Base-by-base conservation (phyloP, 2,797 vertebrate species). In the Chaunax sp. region DNA sequence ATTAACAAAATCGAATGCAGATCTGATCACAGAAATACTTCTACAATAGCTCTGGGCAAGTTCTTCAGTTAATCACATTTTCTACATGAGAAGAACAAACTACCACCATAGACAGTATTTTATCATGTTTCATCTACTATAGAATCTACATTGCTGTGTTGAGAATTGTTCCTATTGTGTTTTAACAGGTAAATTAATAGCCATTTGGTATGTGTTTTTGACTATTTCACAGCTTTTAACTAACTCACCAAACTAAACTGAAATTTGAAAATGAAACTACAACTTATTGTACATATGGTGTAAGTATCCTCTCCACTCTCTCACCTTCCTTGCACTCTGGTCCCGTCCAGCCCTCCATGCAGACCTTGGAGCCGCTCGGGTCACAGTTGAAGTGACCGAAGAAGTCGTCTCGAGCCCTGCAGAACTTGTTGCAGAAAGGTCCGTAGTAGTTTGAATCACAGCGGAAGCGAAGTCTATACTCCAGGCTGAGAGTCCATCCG, bases 341-440 rank as follows among this genome's bases (percentile, higher is more conserved):
- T 25, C 93, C 94, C 0, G 74, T 93, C 94, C 94, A 95, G 66
- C 94, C 94, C 2, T 95, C 94, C 61, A 91, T 93, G 91, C 94
- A 95, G 81, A 93, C 90, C 78, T 95, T 95, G 69, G 82, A 89
- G 60, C 94, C 94, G 0, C 50, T 80, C 14, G 64, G 56, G 71
- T 95, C 94, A 4, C 94, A 95, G 87, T 56, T 86, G 40, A 94
- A 95, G 80, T 95, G 94, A 2, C 94, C 94, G 0, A 95, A 92
- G 67, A 95, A 95, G 89, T 95, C 94, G 23, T 94, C 88, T 0
- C 94, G 92, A 13, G 70, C 65, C 23, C 94, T 86, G 81, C 94
- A 95, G 75, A 95, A 88, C 82, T 91, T 93, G 88, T 91, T 95
- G 85, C 94, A 95, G 69, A 82, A 68, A 9, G 94, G 92, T 11